phyloP scores from a whole-genome alignment of 2,797 vertebrate genomes.

The Micropoecilia bifurca region DNA sequence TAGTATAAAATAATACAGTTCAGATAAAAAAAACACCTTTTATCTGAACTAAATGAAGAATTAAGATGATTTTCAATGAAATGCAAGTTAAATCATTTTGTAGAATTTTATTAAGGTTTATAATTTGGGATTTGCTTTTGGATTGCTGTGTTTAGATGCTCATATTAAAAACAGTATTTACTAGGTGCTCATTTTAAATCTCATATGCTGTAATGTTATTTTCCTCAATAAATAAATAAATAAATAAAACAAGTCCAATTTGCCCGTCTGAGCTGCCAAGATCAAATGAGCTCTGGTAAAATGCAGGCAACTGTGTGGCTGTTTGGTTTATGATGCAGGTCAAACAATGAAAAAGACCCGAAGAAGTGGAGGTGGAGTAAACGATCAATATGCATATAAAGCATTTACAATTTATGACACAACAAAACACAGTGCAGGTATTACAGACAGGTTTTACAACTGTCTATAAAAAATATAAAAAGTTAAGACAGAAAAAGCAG shows the following conservation, averaged over 20 bases:
- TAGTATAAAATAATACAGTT: background rate
- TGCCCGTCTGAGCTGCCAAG: background rate
- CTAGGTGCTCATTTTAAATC: background rate
- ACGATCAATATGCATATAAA: slow-evolving; percentile 23
- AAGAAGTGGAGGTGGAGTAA: slow-evolving; percentile 7
- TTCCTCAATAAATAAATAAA: background rate
- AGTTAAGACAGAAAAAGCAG: background rate
- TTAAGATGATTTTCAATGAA: background rate
- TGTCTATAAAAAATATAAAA: slow-evolving; percentile 1
- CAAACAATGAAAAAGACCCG: slow-evolving; percentile 5
- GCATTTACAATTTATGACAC: slow-evolving; percentile 11
- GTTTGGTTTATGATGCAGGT: slow-evolving; percentile 18
- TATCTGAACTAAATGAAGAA: background rate
- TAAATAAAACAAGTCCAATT: too few relatives aligned
- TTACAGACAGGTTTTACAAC: background rate
- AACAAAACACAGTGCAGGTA: slow-evolving; percentile 11
- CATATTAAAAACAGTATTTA: background rate
- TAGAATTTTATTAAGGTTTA: background rate
- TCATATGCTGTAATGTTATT: background rate
- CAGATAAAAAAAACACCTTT: background rate
- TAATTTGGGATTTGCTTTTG: background rate
- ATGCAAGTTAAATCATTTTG: background rate
- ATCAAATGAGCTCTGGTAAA: slow-evolving; percentile 14
- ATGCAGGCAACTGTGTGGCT: background rate
- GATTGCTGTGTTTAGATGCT: background rate